Evolutionary conservation across 2,888 invertebrate genomes (phyloP).

Genomic region (Schrankia costaestrigalis): DNA sequence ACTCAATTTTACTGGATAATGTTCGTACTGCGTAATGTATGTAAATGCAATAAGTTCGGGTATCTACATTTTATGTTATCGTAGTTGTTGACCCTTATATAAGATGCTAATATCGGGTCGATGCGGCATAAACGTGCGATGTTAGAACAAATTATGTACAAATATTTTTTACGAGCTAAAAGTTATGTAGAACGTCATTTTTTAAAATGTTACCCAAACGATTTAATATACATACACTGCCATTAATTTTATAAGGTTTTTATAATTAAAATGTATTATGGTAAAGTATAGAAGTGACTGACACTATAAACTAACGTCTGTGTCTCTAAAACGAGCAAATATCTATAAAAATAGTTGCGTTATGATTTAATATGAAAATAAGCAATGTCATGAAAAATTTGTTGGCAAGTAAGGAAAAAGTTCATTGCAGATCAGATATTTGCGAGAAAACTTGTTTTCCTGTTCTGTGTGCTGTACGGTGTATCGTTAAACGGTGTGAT

Average conservation of each 20-base stretch:
- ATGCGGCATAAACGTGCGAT: not conserved
- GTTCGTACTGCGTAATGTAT: slow-evolving; percentile 12
- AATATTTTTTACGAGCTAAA: slow-evolving; percentile 4
- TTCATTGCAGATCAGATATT: too few species aligned
- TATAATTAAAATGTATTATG: slow-evolving; percentile 4
- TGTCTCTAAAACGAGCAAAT: not conserved
- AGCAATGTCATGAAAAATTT: too few species aligned
- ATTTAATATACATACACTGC: slow-evolving; percentile 27
- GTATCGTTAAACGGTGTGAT: too few species aligned
- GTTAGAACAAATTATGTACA: slow-evolving; percentile 1
- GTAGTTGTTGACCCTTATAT: slow-evolving; percentile 18
- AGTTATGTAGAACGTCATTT: slow-evolving; percentile 6
- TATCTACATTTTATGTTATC: slow-evolving; percentile 17
- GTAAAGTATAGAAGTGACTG: slow-evolving; percentile 2
- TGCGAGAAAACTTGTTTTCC: too few species aligned
- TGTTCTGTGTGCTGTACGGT: too few species aligned
- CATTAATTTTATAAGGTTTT: slow-evolving; percentile 24
- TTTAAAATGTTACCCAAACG: slow-evolving; percentile 8
- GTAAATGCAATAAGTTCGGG: slow-evolving; percentile 13
- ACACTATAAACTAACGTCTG: not conserved
- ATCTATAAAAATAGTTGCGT: not conserved
- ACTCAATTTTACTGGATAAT: slow-evolving; percentile 4
- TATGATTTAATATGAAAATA: too few species aligned
- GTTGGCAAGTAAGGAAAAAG: too few species aligned
- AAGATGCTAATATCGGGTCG: slow-evolving; percentile 10